These are phyloP conservation scores for Sphaerodactylus townsendi DNA, from an alignment of 2,113 vertebrate species.

Conservation along the genomic window DNA sequence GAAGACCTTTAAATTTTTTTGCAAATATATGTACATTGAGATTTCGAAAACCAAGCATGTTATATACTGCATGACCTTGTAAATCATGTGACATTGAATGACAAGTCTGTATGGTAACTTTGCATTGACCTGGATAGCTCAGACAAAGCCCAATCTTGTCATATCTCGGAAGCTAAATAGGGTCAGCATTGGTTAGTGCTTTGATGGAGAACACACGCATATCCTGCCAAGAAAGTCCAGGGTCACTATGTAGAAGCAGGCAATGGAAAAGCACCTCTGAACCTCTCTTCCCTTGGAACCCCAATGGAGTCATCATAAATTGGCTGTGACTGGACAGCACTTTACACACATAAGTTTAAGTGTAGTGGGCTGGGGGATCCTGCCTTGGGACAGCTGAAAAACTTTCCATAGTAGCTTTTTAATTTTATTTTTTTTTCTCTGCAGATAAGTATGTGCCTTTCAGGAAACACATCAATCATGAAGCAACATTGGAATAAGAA, in stretches of 20 bases:
- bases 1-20: background rate
- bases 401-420: background rate
- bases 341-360: background rate
- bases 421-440: conserved; percentile 57
- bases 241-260: too few relatives aligned
- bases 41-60: background rate
- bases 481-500: conserved; percentile 71
- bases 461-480: conserved; percentile 68
- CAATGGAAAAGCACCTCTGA: too few relatives aligned
- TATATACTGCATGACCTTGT: background rate
- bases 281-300: too few relatives aligned
- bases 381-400: background rate
- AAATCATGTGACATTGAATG: background rate
- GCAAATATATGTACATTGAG: background rate
- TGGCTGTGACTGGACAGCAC: too few relatives aligned
- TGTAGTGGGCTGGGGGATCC: background rate
- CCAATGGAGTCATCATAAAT: too few relatives aligned
- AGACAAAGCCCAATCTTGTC: too few relatives aligned
- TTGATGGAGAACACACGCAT: too few relatives aligned
- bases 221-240: too few relatives aligned
- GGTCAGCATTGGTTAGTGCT: too few relatives aligned
- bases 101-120: background rate
- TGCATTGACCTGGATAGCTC: too few relatives aligned
- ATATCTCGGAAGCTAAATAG: too few relatives aligned
- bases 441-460: conserved; percentile 81